Conservation (phyloP, 2,888 invertebrate species). For the Netelia virgata region DNA sequence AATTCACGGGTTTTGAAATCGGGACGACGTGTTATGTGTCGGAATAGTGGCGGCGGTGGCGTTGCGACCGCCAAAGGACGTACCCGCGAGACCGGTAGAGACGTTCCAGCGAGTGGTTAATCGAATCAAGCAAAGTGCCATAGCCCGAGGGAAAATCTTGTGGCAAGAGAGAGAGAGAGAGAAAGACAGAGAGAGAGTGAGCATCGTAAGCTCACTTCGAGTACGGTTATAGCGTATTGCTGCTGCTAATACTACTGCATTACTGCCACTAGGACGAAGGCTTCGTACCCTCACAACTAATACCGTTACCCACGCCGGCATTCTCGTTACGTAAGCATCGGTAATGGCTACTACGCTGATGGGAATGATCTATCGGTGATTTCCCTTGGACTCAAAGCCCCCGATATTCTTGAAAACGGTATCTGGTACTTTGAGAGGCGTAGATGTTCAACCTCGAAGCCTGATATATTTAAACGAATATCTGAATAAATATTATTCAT, state of each 20-base stretch:
- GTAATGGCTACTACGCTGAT: constrained; percentile 60
- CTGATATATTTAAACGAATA: background rate
- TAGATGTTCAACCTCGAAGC: constrained; percentile 19
- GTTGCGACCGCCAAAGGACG: constrained; percentile 45
- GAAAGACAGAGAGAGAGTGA: constrained; percentile 19
- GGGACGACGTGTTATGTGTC: constrained; percentile 36
- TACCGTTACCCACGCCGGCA: background rate
- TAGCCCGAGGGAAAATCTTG: constrained; percentile 62
- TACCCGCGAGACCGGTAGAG: constrained; percentile 64
- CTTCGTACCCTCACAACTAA: constrained; percentile 18
- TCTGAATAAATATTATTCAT: too few relatives aligned
- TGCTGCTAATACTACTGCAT: constrained; percentile 27
- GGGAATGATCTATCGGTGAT: constrained; percentile 57
- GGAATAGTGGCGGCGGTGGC: constrained; percentile 47
- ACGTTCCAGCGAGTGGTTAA: constrained; percentile 78
- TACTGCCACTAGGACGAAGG: constrained; percentile 29
- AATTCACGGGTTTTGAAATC: constrained; percentile 24
- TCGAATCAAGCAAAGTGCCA: constrained; percentile 78
- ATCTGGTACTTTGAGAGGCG: background rate
- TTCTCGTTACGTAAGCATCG: constrained; percentile 38
- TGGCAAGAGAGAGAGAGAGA: constrained; percentile 34
- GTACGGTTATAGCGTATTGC: constrained; percentile 35
- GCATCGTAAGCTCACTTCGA: constrained; percentile 32
- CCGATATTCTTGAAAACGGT: constrained; percentile 5
- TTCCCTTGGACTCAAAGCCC: constrained; percentile 37